These are phyloP conservation scores for Hirtodrosophila cameraria DNA, from an alignment of 2,888 invertebrate species.

Conservation along the genomic window DNA sequence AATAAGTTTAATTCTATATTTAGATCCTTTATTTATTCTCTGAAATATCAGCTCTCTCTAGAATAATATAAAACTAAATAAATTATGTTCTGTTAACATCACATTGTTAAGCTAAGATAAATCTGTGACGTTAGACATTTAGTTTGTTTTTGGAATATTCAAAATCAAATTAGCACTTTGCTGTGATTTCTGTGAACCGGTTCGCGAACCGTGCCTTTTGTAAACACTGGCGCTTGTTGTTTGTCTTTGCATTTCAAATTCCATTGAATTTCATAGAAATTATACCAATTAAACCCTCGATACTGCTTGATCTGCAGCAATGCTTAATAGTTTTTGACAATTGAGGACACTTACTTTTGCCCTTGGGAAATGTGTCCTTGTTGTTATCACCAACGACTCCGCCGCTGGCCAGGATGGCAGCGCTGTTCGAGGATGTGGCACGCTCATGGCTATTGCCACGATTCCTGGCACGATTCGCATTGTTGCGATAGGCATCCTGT, in stretches of 20 bases:
- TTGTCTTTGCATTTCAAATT: too few species aligned
- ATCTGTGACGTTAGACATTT: neutral
- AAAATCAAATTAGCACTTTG: too few species aligned
- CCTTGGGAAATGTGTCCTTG: conserved; percentile 88
- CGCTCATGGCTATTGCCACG: conserved; percentile 67
- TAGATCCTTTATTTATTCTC: too few species aligned
- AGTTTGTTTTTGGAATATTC: too few species aligned
- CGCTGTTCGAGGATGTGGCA: conserved; percentile 59
- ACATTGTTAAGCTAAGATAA: neutral
- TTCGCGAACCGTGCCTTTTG: too few species aligned
- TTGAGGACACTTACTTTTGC: conserved; percentile 91
- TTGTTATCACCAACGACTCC: conserved; percentile 46
- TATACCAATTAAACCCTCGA: too few species aligned
- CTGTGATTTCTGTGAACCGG: neutral
- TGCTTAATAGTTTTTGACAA: neutral
- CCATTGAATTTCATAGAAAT: too few species aligned
- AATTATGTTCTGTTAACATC: neutral
- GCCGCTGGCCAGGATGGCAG: conserved; percentile 8
- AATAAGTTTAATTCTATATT: neutral
- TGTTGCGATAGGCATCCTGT: conserved; percentile 55
- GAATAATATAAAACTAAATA: too few species aligned
- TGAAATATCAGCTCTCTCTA: too few species aligned
- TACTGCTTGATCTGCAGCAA: neutral
- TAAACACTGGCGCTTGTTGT: too few species aligned
- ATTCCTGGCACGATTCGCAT: conserved; percentile 47